These are phyloP conservation scores for Heteromurus nitidus DNA, from an alignment of 2,888 invertebrate species.

Conservation along the genomic window DNA sequence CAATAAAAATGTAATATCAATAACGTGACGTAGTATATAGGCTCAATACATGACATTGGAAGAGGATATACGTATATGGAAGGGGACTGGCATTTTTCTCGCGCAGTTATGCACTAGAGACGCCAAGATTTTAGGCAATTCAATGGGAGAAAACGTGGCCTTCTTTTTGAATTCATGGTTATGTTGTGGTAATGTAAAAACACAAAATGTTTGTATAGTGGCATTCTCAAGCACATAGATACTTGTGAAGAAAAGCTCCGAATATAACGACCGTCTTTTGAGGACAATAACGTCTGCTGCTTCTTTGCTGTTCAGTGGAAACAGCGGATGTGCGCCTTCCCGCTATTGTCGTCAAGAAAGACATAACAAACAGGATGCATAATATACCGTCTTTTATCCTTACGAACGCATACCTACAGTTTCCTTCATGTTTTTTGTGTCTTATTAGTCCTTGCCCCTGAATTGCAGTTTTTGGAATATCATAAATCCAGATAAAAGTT, in stretches of 20 bases:
- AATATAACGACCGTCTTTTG: not conserved
- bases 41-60: not conserved
- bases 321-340: not conserved
- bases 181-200: slow-evolving; percentile 28
- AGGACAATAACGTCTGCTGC: not conserved
- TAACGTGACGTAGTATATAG: not conserved
- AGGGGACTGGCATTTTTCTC: slow-evolving; percentile 2
- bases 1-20: no score
- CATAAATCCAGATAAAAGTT: no score
- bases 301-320: not conserved
- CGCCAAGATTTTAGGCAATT: slow-evolving; percentile 6
- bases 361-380: no score
- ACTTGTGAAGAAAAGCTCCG: no score
- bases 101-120: not conserved
- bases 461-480: no score
- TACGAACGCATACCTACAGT: no score
- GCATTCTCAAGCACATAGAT: not conserved
- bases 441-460: no score
- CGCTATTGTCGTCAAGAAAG: slow-evolving; percentile 6
- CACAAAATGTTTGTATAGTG: slow-evolving; percentile 10
- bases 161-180: slow-evolving; percentile 29
- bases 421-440: no score
- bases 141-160: slow-evolving; percentile 10
- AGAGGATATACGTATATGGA: not conserved
- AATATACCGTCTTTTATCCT: no score